Evolutionary conservation across 2,797 vertebrate genomes (phyloP).

Genomic region (Pseudochirops corinnae): DNA sequence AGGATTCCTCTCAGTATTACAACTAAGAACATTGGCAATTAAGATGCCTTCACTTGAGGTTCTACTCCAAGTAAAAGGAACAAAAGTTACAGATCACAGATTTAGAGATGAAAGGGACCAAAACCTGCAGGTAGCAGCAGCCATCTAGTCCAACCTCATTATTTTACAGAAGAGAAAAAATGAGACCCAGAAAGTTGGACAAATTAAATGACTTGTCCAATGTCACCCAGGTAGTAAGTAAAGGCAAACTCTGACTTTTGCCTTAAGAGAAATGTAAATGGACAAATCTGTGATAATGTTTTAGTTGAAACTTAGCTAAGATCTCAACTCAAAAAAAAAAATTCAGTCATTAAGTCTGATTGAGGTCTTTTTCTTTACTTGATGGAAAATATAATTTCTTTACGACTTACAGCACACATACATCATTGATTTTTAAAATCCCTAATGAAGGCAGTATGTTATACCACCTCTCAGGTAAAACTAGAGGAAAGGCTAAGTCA

Average conservation of each 20-base stretch:
- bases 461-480: background rate
- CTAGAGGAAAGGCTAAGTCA: background rate
- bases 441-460: background rate
- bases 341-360: background rate
- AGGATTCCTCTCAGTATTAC: background rate
- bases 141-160: background rate
- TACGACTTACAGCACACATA: background rate
- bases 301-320: background rate
- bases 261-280: background rate
- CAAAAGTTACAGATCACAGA: background rate
- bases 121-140: background rate
- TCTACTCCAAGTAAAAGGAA: background rate
- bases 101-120: background rate
- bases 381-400: background rate
- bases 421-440: background rate
- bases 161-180: background rate
- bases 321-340: background rate
- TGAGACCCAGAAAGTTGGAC: background rate
- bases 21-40: background rate
- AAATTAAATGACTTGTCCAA: background rate
- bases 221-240: background rate
- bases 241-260: accelerated
- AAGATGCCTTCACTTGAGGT: background rate
- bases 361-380: background rate
- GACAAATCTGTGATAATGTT: background rate